phyloP scores from a whole-genome alignment of 2,888 invertebrate genomes.

The Lepidocyrtinus sp. region DNA sequence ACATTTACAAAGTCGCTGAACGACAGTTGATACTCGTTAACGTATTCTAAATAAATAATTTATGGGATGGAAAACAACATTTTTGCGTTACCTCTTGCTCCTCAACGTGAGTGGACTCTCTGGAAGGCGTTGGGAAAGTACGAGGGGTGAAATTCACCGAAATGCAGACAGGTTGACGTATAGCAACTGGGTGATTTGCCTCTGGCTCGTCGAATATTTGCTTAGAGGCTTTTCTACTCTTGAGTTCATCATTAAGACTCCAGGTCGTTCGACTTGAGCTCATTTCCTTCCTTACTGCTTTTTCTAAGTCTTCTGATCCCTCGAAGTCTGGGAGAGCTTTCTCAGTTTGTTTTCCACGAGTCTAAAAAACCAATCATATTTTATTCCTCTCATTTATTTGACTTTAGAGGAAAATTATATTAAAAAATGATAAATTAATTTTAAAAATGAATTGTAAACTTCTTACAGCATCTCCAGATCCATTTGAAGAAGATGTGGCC shows the following conservation, averaged over 20 bases:
- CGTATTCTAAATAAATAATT: background rate
- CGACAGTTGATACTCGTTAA: background rate
- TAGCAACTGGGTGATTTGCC: conserved; percentile 74
- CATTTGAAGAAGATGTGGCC: background rate
- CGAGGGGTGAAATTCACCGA: conserved; percentile 82
- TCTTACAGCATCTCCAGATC: no score
- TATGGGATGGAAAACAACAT: background rate
- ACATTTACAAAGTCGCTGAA: background rate
- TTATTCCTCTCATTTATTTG: no score
- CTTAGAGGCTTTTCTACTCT: conserved; percentile 66
- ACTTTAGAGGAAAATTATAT: no score
- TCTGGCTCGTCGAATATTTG: conserved; percentile 70
- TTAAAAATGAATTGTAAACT: no score
- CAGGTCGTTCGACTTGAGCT: conserved; percentile 58
- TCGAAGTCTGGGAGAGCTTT: background rate
- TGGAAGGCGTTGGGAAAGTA: conserved; percentile 85
- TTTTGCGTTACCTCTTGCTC: conserved; percentile 78
- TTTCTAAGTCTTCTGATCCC: background rate
- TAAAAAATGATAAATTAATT: no score
- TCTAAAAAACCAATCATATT: background rate
- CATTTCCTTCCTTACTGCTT: background rate
- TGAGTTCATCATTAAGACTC: conserved; percentile 69
- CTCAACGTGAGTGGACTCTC: conserved; percentile 81
- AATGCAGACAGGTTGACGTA: conserved; percentile 77
- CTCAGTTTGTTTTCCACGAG: background rate